Percentiles rank a stretch among this genome's conserved stretches.
phyloP scores from a whole-genome alignment of 2,797 vertebrate genomes.

The Catamblyrhynchus diadema region DNA sequence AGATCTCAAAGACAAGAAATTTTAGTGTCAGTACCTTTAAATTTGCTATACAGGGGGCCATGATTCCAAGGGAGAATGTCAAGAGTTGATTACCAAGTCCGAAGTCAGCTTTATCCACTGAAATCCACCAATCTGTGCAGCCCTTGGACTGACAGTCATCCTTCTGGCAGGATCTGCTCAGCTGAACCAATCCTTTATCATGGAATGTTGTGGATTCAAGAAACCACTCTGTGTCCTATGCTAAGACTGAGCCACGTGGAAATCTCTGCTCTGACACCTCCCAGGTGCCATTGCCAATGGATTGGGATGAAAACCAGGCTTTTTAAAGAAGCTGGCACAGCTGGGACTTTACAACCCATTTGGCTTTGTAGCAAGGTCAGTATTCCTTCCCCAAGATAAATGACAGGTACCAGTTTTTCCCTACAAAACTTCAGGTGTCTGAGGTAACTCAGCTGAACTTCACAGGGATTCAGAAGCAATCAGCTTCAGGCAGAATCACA shows the following conservation, averaged over 20 bases:
- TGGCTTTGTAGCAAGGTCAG: neutral
- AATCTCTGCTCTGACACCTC: neutral
- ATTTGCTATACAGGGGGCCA: neutral
- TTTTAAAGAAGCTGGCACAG: neutral
- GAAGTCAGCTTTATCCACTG: neutral
- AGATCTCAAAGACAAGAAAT: neutral
- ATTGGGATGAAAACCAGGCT: neutral
- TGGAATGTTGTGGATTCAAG: neutral
- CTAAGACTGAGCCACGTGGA: neutral
- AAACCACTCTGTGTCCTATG: rapidly evolving
- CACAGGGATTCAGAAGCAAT: neutral
- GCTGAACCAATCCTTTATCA: neutral
- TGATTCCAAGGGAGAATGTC: neutral
- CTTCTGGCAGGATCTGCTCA: neutral
- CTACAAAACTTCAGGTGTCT: neutral
- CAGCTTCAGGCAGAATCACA: neutral
- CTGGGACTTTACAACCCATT: neutral
- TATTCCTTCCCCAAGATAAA: neutral
- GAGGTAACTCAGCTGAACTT: neutral
- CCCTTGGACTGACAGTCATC: neutral
- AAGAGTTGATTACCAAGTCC: neutral
- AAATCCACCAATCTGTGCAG: neutral
- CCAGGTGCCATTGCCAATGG: neutral
- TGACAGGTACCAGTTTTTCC: neutral
- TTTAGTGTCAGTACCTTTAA: neutral